Base-by-base conservation (phyloP, 2,113 vertebrate genomes). In the Hyperopisus bebe region DNA sequence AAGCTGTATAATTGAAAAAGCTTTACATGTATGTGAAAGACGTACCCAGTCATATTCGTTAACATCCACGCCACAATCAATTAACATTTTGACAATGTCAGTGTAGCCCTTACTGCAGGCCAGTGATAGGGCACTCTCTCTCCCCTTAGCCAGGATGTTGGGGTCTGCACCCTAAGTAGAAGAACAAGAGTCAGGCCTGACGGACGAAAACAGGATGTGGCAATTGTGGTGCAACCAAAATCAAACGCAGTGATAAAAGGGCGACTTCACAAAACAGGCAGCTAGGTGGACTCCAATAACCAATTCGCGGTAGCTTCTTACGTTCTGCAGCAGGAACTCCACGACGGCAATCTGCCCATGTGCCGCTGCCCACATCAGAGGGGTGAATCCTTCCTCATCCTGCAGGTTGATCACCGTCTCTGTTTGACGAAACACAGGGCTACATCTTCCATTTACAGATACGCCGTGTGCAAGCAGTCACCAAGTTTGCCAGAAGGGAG, bases 21-120 rank as follows among this genome's bases (percentile, higher is more conserved):
- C 11, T n/a, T n/a, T 84, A 46, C 7, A 47, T 27, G 19, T 24
- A 80, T 80, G 74, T 42, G 24, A 47, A 50, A 19, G 50, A n/a
- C n/a, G 27, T 93, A 99, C 98, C 98, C 98, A 99, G 93, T 99
- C 98, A 62, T 99, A 99, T 55, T 99, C 98, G 85, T 99, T 99
- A 3, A 99, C 97, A 62, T 99, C 98, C 19, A 99, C 98, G n/a
- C 98, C 98, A 91, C 98, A 99, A 90, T 99, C 98, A 0, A 99
- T 98, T 90, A 99, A 96, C 98, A 99, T 99, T 93, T 98, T 98
- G 88, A 99, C 97, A 74, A 99, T 99, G 91, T 99, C 98, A 0
- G 98, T 98, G 94, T 99, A 99, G 53, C 98, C 98, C 93, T 99
- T 99, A 92, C 98, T 99, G 93, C 98, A 99, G 88, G 98, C 98